A percentile compares a stretch with the other conserved stretches of the same genome.
Evolutionary conservation across 2,888 invertebrate genomes (phyloP).

Genomic region (Caenorhabditis sp.): DNA sequence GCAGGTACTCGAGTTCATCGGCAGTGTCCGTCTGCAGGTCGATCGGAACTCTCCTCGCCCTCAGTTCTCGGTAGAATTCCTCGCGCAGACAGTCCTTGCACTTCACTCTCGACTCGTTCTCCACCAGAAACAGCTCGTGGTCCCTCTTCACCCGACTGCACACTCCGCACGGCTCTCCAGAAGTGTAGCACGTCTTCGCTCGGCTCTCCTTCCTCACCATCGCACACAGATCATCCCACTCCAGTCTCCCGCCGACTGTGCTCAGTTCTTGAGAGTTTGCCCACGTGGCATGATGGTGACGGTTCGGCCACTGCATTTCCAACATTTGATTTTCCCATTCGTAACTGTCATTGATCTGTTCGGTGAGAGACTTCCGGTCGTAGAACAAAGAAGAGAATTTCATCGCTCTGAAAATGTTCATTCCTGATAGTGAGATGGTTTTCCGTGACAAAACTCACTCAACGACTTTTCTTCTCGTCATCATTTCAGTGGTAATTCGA

Average conservation of each 20-base stretch:
- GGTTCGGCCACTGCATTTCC: conserved; percentile 25
- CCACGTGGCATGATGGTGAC: conserved; percentile 23
- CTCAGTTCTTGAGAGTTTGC: conserved; percentile 36
- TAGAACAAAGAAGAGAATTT: conserved; percentile 7
- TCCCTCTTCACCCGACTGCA: conserved; percentile 1
- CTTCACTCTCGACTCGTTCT: conserved; percentile 3
- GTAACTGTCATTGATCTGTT: conserved; percentile 1
- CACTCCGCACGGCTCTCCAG: conserved; percentile 5
- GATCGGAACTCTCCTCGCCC: conserved; percentile 35
- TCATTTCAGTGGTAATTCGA: conserved; percentile 12
- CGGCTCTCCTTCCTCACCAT: conserved; percentile 3
- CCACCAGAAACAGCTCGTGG: conserved; percentile 18
- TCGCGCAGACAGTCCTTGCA: conserved; percentile 19
- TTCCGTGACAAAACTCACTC: conserved; percentile 9
- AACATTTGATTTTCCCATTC: conserved; percentile 30
- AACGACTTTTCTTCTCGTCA: conserved; percentile 15
- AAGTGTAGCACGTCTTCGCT: conserved; percentile 4
- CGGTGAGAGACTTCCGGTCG: conserved; percentile 11
- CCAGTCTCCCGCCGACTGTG: conserved; percentile 12
- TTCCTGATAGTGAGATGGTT: too few relatives aligned
- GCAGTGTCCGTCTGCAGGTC: conserved; percentile 19
- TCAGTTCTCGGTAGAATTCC: conserved; percentile 26
- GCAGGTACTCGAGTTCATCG: conserved; percentile 34
- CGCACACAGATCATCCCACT: conserved; percentile 19
- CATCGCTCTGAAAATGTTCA: conserved; percentile 23